A percentile compares a stretch with the other conserved stretches of the same genome.
phyloP scores from a whole-genome alignment of 1,140 invertebrate species.

The Battus philenor region DNA sequence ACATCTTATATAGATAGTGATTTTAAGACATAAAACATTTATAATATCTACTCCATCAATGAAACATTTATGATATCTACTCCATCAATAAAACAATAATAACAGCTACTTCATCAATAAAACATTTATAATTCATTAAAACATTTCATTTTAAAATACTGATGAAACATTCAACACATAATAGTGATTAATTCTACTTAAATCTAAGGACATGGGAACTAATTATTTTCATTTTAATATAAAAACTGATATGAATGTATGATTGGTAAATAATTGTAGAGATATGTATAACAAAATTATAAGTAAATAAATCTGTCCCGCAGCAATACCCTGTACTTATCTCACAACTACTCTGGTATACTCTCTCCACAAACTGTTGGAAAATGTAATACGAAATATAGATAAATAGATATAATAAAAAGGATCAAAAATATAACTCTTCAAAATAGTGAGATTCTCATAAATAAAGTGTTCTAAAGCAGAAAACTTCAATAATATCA shows the following conservation, averaged over 20 bases:
- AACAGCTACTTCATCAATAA: constrained; percentile 47
- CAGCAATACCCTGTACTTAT: constrained; percentile 64
- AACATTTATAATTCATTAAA: constrained; percentile 53
- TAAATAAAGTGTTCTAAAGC: constrained; percentile 63
- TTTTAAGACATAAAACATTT: constrained; percentile 54
- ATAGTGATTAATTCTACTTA: constrained; percentile 37
- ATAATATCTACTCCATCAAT: constrained; percentile 45
- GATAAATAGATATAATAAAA: constrained; percentile 49
- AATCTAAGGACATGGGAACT: constrained; percentile 46
- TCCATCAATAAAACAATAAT: constrained; percentile 50
- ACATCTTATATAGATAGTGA: constrained; percentile 38
- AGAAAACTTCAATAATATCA: constrained; percentile 66
- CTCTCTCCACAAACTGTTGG: constrained; percentile 45
- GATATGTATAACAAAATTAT: constrained; percentile 28
- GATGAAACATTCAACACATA: constrained; percentile 63
- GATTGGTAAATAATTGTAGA: constrained; percentile 31
- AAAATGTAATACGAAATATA: constrained; percentile 55
- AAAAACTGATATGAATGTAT: constrained; percentile 17
- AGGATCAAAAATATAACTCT: constrained; percentile 72
- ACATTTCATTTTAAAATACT: constrained; percentile 64
- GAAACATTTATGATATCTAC: constrained; percentile 39
- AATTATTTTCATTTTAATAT: constrained; percentile 21
- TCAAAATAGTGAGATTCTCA: constrained; percentile 68
- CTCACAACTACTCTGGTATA: constrained; percentile 48
- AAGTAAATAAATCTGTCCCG: constrained; percentile 32